Percentiles rank a stretch among this genome's conserved stretches.
phyloP scores from a whole-genome alignment of 2,888 invertebrate genomes.

The Zeuzera pyrina region DNA sequence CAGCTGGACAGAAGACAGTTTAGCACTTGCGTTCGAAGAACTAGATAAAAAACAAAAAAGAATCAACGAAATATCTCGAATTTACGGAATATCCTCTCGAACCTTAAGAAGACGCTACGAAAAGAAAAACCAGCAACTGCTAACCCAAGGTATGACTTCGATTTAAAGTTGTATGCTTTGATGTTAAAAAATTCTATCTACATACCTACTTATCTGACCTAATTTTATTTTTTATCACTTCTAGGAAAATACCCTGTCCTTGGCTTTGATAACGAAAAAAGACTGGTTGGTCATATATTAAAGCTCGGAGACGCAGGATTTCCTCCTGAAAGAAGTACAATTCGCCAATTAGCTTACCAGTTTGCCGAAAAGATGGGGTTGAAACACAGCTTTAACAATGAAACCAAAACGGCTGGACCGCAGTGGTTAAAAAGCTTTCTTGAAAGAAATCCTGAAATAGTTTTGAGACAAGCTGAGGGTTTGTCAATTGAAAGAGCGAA shows the following conservation, averaged over 20 bases:
- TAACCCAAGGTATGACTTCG: conserved; percentile 12
- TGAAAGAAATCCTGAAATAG: conserved; percentile 17
- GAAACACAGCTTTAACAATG: conserved; percentile 20
- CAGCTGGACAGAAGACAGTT: conserved; percentile 17
- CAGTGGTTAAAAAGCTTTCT: conserved; percentile 21
- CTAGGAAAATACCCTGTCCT: conserved; percentile 5
- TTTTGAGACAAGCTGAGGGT: conserved; percentile 23
- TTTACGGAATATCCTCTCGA: conserved; percentile 15
- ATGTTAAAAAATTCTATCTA: conserved; percentile 9
- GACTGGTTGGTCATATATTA: conserved; percentile 12
- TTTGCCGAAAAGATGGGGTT: conserved; percentile 21
- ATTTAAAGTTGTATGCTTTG: conserved; percentile 7
- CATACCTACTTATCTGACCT: conserved; percentile 9
- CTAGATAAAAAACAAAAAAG: conserved; percentile 13
- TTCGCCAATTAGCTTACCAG: conserved; percentile 19
- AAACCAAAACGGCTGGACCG: conserved; percentile 19
- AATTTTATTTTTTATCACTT: conserved; percentile 8
- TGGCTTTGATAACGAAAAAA: conserved; percentile 12
- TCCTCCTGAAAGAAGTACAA: conserved; percentile 12
- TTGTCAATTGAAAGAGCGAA: conserved; percentile 20
- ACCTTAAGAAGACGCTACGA: conserved; percentile 17
- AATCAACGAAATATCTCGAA: conserved; percentile 16
- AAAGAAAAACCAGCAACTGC: conserved; percentile 15
- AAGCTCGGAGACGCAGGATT: conserved; percentile 14
- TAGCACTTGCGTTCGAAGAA: conserved; percentile 16